Conservation (phyloP, 2,888 invertebrate genomes). For the Drosophila cracens region DNA sequence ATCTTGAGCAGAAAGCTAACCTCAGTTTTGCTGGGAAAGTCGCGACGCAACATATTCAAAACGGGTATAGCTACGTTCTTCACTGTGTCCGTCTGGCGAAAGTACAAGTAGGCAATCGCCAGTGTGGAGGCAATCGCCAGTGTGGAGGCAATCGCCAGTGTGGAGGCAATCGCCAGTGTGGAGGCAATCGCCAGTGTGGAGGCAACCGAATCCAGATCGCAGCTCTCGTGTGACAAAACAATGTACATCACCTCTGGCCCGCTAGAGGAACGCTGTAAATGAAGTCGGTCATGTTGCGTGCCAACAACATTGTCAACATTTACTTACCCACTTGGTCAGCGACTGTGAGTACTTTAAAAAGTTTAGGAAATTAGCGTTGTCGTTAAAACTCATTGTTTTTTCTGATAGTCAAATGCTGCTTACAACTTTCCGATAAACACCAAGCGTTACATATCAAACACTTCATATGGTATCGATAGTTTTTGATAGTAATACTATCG, state of each 20-base stretch:
- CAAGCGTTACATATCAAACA: neutral
- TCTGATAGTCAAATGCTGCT: no score
- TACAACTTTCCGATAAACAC: no score
- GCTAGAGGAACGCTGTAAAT: slow-evolving; percentile 33
- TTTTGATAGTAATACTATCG: neutral
- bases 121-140: slow-evolving; percentile 54
- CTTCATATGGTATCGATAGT: neutral
- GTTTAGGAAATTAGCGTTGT: slow-evolving; percentile 21
- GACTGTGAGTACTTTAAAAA: slow-evolving; percentile 28
- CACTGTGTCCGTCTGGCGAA: slow-evolving; percentile 20
- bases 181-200: slow-evolving; percentile 57
- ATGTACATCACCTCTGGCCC: slow-evolving; percentile 30
- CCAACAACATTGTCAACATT: neutral
- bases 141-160: slow-evolving; percentile 56
- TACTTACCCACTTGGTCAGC: slow-evolving; percentile 47
- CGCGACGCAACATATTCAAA: slow-evolving; percentile 51
- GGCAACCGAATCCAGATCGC: slow-evolving; percentile 60
- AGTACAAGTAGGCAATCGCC: slow-evolving; percentile 46
- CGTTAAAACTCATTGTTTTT: neutral
- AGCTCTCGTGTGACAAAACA: slow-evolving; percentile 47
- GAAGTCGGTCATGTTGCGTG: neutral
- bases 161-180: slow-evolving; percentile 60
- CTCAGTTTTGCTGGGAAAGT: slow-evolving; percentile 51
- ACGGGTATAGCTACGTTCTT: slow-evolving; percentile 45
- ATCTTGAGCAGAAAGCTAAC: slow-evolving; percentile 34